Evolutionary conservation across 2,113 vertebrate species (phyloP), one percentile per base, ranked within the genome.

Genomic region (Prolemur simus): DNA sequence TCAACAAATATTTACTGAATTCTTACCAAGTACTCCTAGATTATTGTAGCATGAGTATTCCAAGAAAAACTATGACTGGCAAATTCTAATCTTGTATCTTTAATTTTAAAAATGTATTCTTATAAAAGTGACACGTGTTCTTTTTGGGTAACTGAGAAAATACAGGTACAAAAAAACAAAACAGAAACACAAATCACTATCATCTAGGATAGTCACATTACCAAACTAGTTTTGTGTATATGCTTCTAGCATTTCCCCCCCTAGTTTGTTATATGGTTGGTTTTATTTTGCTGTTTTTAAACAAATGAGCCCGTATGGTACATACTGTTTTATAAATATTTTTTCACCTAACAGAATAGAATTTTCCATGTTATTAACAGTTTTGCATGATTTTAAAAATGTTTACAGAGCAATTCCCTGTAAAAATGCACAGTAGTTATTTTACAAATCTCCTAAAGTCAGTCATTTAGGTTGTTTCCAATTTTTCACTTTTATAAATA

Each of bases 121-220:
- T 60, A 47, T 27, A 77, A n/a, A 96, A 94, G 13, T 81, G n/a
- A 91, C 69, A 91, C 25, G 21, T 69, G 29, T 47, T 77, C 66
- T 96, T 95, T 91, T 32, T 9, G 23, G 29, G 25, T 68, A 90
- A 96, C 0, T 80, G 47, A 85, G 56, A 97, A 97, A 96, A 84
- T 27, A 86, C 6, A 95, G 68, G 21, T 89, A 6, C 64, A 15
- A 32, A 68, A 93, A 68, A 60, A 64, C 8, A 37, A 56, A 92
- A 64, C 91, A 73, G 32, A 81, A 83, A 78, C 47, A 74, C 17
- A 71, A 87, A 64, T 56, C 86, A 87, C 7, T 29, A 63, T 45
- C 82, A 89, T 34, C 69, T 47, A 29, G 89, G 56, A 85, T 7
- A 58, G 83, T 47, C 78, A 82, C 39, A 64, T 73, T n/a, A 91